These are phyloP conservation scores for Ophioderma brevispina DNA, from an alignment of 35 echinoderm and acorn worm genomes.

Conservation along the genomic window DNA sequence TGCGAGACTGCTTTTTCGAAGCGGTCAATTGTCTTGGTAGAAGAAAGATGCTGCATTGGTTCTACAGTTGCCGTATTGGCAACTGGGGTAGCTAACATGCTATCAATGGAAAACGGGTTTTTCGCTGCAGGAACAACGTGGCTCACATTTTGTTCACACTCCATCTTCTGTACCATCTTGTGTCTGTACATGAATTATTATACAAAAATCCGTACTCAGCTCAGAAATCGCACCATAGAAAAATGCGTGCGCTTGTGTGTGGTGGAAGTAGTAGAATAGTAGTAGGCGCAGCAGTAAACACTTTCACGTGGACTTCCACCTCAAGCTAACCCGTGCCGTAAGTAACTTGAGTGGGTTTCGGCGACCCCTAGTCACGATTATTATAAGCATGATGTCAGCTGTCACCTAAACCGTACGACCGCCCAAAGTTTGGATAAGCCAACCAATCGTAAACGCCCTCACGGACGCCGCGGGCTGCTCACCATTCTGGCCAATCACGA, in stretches of 20 bases:
- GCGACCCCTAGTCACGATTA: neutral
- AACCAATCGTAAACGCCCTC: neutral
- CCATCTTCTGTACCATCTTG: conserved; percentile 1
- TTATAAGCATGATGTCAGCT: neutral
- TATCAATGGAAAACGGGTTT: neutral
- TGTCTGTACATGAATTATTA: neutral
- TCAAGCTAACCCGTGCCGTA: neutral
- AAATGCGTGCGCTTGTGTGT: neutral
- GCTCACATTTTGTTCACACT: neutral
- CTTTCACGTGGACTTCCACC: neutral
- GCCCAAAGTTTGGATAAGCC: conserved; percentile 1
- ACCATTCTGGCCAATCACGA: neutral
- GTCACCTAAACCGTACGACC: conserved; percentile 4
- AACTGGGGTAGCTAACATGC: neutral
- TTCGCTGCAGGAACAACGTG: neutral
- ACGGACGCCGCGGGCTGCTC: neutral
- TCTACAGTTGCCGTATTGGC: neutral
- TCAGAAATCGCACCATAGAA: neutral
- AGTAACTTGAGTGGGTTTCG: neutral
- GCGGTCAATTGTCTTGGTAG: neutral
- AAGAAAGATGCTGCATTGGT: neutral
- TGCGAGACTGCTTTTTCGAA: neutral
- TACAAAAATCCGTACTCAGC: neutral
- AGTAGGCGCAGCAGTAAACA: neutral
- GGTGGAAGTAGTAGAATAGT: neutral